Evolutionary conservation across 2,888 invertebrate genomes (phyloP), one percentile per base, ranked within the genome.

Genomic region (Synanthedon andrenaeformis): DNA sequence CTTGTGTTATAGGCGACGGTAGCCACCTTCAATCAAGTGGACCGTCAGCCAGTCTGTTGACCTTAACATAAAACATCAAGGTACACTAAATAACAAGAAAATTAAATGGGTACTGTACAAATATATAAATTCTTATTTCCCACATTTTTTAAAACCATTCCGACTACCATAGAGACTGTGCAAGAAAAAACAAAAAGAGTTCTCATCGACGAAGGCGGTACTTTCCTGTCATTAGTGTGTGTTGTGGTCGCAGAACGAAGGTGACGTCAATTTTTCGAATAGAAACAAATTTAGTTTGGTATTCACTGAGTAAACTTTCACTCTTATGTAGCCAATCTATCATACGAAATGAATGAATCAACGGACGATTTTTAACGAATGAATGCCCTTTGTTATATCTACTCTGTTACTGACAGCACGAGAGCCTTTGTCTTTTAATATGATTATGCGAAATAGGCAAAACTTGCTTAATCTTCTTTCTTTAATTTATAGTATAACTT

Each of bases 141-240:
- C 13, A 45, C n/a, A 45, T 45, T 45, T 14, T 35, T 35, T 45
- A 2, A 45, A 45, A 45, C 45, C 45, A 45, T 45, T 12, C 13
- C 13, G 3, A 6, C 35, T 35, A 0, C 45, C 45, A 45, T 45
- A n/a, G 14, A 45, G 45, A 45, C 45, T 45, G 45, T 45, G 5
- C 3, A 45, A 45, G 45, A 45, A 13, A 23, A 35, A 35, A 45
- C 45, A 45, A 45, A 45, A 45, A 45, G 45, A 45, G 13, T 45
- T 45, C 35, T 19, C 49, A 17, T 49, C 49, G 45, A 8, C 11
- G 49, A 23, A 17, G 49, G 57, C 64, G 66, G 66, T 69, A 76
- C 79, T 82, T 82, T 82, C 74, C 74, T 79, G 70, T 80, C 82
- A 82, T 84, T 82, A 84, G 73, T 63, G 41, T 63, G 67, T 63